phyloP scores from a whole-genome alignment of 2,113 vertebrate genomes.

The Fukomys damarensis region DNA sequence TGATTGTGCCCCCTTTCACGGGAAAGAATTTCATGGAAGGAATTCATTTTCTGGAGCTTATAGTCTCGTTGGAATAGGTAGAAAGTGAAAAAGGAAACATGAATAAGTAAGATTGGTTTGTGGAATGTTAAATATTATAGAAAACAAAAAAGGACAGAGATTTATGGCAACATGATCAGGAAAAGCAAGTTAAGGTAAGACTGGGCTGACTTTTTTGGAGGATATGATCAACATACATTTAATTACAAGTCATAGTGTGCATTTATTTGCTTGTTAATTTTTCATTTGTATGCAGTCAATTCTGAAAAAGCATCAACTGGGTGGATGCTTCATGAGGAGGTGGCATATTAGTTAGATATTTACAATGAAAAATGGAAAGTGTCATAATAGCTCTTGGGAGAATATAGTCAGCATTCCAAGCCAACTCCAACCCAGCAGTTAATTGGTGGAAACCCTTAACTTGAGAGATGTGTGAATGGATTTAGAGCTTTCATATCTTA shows the following conservation, averaged over 20 bases:
- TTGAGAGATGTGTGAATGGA: background rate
- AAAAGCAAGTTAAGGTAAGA: background rate
- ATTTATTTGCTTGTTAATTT: background rate
- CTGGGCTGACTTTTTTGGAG: background rate
- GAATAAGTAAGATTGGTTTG: background rate
- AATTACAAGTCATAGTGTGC: background rate
- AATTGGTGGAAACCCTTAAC: background rate
- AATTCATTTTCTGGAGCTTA: background rate
- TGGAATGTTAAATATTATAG: background rate
- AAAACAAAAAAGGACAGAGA: background rate
- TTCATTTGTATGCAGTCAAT: background rate
- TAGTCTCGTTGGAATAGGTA: background rate
- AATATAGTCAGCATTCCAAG: background rate
- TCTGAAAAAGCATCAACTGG: background rate
- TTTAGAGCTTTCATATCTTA: background rate
- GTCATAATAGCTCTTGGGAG: background rate
- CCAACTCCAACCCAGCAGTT: background rate
- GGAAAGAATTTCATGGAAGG: background rate
- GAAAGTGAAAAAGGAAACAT: background rate
- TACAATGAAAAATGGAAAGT: background rate
- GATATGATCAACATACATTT: background rate
- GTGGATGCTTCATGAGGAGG: background rate
- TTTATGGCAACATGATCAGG: background rate
- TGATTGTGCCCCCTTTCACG: background rate
- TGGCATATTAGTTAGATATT: background rate